phyloP scores from a whole-genome alignment of 2,113 vertebrate genomes.

The Cyprinodon tularosa region DNA sequence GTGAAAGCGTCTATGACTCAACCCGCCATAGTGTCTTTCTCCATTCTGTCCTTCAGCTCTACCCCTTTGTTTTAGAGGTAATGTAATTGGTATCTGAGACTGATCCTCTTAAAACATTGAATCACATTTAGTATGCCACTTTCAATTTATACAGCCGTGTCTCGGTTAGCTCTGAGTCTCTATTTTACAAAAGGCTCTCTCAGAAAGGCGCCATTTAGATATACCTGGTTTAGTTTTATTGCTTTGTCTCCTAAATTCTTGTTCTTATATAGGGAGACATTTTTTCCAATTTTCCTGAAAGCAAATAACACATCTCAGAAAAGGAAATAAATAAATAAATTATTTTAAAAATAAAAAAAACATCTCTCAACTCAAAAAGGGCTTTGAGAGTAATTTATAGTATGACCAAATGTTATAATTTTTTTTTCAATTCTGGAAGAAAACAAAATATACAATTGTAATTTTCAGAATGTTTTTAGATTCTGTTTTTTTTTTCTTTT shows the following conservation, averaged over 20 bases:
- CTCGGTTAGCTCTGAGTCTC: constrained; percentile 24
- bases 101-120: constrained; percentile 21
- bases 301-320: too few species aligned
- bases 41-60: constrained; percentile 34
- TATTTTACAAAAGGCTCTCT: constrained; percentile 10
- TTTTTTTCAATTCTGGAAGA: too few species aligned
- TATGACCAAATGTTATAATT: too few species aligned
- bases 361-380: too few species aligned
- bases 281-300: too few species aligned
- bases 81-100: constrained; percentile 64
- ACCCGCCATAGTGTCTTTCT: constrained; percentile 10
- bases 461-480: too few species aligned
- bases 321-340: too few species aligned
- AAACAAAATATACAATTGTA: too few species aligned
- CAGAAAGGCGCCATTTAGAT: constrained; percentile 21
- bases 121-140: constrained; percentile 45
- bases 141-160: constrained; percentile 35
- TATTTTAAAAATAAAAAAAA: too few species aligned
- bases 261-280: not conserved
- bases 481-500: too few species aligned
- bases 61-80: constrained; percentile 57
- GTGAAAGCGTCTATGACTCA: constrained; percentile 36
- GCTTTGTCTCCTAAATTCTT: not conserved
- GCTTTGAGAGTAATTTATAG: too few species aligned
- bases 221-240: constrained; percentile 23